Conservation (phyloP, 2,113 vertebrate species). For the Bufo gargarizans region DNA sequence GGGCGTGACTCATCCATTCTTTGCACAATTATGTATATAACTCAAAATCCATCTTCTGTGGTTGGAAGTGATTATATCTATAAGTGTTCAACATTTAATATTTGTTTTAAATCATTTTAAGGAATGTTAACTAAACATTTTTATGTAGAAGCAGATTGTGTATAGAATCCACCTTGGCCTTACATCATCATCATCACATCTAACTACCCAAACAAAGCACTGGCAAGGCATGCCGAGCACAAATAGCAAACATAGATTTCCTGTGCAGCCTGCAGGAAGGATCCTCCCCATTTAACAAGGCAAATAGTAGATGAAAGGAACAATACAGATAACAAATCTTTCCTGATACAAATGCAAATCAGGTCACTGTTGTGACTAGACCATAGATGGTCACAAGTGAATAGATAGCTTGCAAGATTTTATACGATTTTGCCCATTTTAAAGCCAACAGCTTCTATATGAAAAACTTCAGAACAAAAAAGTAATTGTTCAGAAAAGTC, state of each 20-base stretch:
- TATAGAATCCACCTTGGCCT: too few relatives aligned
- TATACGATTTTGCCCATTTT: background rate
- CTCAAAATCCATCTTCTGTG: background rate
- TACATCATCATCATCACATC: background rate
- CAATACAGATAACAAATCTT: conserved; percentile 3
- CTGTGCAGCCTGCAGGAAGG: conserved; percentile 1
- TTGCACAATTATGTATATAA: background rate
- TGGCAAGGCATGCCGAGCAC: background rate
- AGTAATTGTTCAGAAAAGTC: background rate
- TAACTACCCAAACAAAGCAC: background rate
- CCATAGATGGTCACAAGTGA: background rate
- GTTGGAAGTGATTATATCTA: background rate
- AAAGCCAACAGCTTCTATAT: background rate
- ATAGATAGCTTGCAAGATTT: background rate
- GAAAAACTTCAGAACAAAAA: background rate
- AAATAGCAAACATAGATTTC: conserved; percentile 12
- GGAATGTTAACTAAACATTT: background rate
- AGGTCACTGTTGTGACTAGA: background rate
- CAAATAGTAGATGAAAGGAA: conserved; percentile 10
- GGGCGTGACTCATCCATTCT: conserved; percentile 25
- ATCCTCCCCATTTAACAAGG: background rate
- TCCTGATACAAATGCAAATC: background rate
- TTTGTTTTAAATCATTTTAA: background rate
- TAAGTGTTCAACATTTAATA: background rate
- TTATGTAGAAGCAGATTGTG: background rate